A percentile compares a stretch with the other conserved stretches of the same genome.
phyloP scores from a whole-genome alignment of 1,140 invertebrate species.

The Papilio polyxenes region DNA sequence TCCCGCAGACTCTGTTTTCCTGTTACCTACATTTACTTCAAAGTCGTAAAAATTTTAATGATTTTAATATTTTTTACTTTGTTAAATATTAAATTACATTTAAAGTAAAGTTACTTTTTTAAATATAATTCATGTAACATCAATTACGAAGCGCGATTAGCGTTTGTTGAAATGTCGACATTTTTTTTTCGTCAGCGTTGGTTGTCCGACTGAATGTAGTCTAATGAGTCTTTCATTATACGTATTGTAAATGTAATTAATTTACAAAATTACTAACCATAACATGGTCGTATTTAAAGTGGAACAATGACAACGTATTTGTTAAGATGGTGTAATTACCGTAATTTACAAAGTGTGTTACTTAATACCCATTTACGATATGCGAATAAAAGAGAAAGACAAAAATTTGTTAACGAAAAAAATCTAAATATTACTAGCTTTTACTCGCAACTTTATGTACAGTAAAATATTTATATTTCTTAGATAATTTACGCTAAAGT shows the following conservation, averaged over 20 bases:
- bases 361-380: neutral
- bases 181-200: neutral
- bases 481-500: neutral
- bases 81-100: neutral
- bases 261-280: conserved; percentile 32
- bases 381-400: neutral
- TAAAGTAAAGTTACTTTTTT: neutral
- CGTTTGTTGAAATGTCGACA: conserved; percentile 10
- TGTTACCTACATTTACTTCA: neutral
- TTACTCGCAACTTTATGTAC: neutral
- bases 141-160: conserved; percentile 4
- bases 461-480: neutral
- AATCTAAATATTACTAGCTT: neutral
- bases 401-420: neutral
- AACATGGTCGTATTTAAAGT: conserved; percentile 28
- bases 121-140: neutral
- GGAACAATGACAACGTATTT: conserved; percentile 34
- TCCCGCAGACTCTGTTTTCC: neutral
- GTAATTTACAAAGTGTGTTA: neutral
- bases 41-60: neutral
- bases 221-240: conserved; percentile 20
- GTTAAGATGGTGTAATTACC: conserved; percentile 10
- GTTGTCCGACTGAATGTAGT: neutral
- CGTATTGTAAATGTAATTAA: conserved; percentile 27
- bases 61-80: neutral